phyloP scores from a whole-genome alignment of 1,140 invertebrate genomes.

The Camponotus pennsylvanicus region DNA sequence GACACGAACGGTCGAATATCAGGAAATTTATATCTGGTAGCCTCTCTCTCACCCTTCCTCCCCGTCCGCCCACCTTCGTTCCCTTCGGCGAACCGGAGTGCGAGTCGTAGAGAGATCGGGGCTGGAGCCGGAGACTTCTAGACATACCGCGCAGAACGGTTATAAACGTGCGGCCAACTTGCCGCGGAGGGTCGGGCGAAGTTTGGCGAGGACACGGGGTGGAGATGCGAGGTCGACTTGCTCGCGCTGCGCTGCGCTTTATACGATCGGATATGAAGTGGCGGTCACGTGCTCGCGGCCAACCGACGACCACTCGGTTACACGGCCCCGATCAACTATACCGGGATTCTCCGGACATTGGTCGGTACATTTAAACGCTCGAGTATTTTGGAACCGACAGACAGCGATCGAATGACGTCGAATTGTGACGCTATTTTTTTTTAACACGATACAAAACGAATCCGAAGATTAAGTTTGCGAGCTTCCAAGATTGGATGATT shows the following conservation, averaged over 20 bases:
- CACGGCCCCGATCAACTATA: conserved; percentile 45
- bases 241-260: conserved; percentile 62
- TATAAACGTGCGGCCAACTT: conserved; percentile 73
- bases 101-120: conserved; percentile 64
- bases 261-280: conserved; percentile 76
- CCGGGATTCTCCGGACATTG: conserved; percentile 28
- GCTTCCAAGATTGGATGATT: not conserved
- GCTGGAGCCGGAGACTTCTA: conserved; percentile 63
- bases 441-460: not conserved
- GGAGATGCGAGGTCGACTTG: conserved; percentile 18
- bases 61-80: conserved; percentile 58
- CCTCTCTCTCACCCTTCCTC: conserved; percentile 54
- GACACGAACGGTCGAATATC: conserved; percentile 88
- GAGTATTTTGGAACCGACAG: conserved; percentile 33
- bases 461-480: not conserved
- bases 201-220: conserved; percentile 58
- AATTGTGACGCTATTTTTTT: not conserved
- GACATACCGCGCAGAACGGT: conserved; percentile 73
- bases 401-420: not conserved
- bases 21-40: conserved; percentile 87
- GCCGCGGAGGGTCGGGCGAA: conserved; percentile 65
- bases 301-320: conserved; percentile 58
- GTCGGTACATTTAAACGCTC: conserved; percentile 39
- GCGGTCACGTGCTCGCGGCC: conserved; percentile 69
- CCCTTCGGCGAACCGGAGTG: conserved; percentile 67